Evolutionary conservation across 2,888 invertebrate species (phyloP), one percentile per base, ranked within the genome.

Genomic region (Zonitis immaculata): DNA sequence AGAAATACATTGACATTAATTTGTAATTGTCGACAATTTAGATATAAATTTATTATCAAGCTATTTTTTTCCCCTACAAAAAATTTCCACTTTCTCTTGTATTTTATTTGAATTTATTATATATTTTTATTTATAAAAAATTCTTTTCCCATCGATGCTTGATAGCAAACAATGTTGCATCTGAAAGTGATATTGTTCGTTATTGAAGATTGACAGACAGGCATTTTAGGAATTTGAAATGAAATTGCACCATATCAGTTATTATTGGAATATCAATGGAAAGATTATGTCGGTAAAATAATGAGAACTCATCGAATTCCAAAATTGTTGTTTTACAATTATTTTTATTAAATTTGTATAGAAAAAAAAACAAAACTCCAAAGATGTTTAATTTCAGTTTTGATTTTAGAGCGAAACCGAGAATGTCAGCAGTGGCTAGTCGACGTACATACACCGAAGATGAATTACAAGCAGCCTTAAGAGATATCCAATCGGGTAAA

Each of bases 401-500:
- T 75, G 74, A 75, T 77, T 79, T 76, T 79, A 87, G 88, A 77
- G 82, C 84, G 68, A 86, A 86, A 74, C 83, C 86, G 69, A 80
- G 84, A 71, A 81, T 82, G 78, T 78, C 80, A 65, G 84, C 83
- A 61, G 81, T 83, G 67, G 79, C 78, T 58, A 82, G 85, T 51
- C 82, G 93, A 61, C 83, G 91, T 62, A 86, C 89, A 49, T 98
- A 98, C 80, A 94, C 94, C n/a, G 95, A 96, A 66, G 93, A 94
- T 67, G 96, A 97, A 76, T 83, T 98, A 39, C 89, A 91, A 70
- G 88, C 89, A 30, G 97, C 97, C n/a, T 84, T 98, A 53, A 83
- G 90, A 55, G 97, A 96, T 77, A 95, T 97, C 72, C 89, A 93
- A 75, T 89, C 89, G 63, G 95, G 95, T 14, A 89, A 92, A 70